Conservation (phyloP, 23 tunicate species). For the Trididemnum miniatum region DNA sequence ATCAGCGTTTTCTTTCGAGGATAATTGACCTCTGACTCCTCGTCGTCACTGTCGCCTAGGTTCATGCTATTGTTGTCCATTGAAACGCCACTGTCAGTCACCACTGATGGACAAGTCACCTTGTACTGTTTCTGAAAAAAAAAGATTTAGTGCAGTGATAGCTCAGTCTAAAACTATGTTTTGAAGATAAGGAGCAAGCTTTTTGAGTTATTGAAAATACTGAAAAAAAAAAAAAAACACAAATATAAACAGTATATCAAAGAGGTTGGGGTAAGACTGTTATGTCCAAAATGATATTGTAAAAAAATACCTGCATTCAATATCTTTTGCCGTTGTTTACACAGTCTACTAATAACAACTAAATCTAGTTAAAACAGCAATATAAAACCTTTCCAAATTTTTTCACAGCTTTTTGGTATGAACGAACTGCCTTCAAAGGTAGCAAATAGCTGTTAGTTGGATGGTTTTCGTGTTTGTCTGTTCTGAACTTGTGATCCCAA, state of each 20-base stretch:
- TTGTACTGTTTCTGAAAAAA: too few relatives aligned
- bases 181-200: too few relatives aligned
- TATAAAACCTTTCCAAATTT: slow-evolving; percentile 34
- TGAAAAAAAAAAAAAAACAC: too few relatives aligned
- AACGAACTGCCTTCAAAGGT: slow-evolving; percentile 82
- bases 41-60: neutral
- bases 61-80: neutral
- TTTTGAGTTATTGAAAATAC: too few relatives aligned
- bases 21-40: neutral
- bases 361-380: too few relatives aligned
- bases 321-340: too few relatives aligned
- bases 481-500: slow-evolving; percentile 45
- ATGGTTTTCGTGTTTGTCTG: slow-evolving; percentile 69
- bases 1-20: neutral
- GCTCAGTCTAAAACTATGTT: too few relatives aligned
- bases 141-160: neutral
- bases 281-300: too few relatives aligned
- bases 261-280: too few relatives aligned
- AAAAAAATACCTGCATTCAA: too few relatives aligned
- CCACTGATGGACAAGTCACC: neutral
- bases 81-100: neutral
- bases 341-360: too few relatives aligned
- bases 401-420: slow-evolving; percentile 51
- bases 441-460: slow-evolving; percentile 33
- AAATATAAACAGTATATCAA: too few relatives aligned